Base-by-base conservation (phyloP, 2,888 invertebrate genomes). In the Apotomis betuletana region DNA sequence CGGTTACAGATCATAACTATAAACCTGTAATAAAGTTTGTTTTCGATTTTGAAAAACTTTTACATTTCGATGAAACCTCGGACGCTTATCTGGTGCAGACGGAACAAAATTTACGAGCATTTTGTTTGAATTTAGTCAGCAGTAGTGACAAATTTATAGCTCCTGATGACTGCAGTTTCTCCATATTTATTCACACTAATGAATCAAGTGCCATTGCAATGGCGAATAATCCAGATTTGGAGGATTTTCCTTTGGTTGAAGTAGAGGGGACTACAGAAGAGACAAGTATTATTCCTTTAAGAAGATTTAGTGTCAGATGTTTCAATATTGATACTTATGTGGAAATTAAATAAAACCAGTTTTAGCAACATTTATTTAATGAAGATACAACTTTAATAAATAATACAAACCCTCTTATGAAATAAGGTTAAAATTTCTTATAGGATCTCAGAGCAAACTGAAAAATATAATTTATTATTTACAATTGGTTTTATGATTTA, bases 11-110 rank as follows among this genome's bases (percentile, higher is more conserved):
- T 62, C 84, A 76, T 67, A 73, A 73, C 10, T 86, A 88, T 68
- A 77, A 81, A 27, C 80, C 87, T 8, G 44, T 86, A 51, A 52
- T 86, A 4, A 90, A 87, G 74, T 90, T 93, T 78, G 81, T 89
- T 4, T 92, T 93, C 73, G 87, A 90, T 78, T 82, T 90, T 41
- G 83, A 85, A 58, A 89, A 83, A 76, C 83, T 80, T 44, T 77
- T 77, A 27, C 52, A 74, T 0, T 85, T 78, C 73, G 84, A 90
- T 65, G 88, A 90, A 38, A 88, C 85, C 44, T 82, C 87, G 61
- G 96, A 96, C 83, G 92, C 94, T 0, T 95, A 95, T 86, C 93
- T 95, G 76, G 84, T 95, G 13, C 93, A 95, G 78, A 87, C 94
- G 4, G 96, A 96, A 81, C 94, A 95, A 81, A 93, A 93, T 77